phyloP scores from a whole-genome alignment of 2,797 vertebrate genomes.

The Neosalanx taihuensis region DNA sequence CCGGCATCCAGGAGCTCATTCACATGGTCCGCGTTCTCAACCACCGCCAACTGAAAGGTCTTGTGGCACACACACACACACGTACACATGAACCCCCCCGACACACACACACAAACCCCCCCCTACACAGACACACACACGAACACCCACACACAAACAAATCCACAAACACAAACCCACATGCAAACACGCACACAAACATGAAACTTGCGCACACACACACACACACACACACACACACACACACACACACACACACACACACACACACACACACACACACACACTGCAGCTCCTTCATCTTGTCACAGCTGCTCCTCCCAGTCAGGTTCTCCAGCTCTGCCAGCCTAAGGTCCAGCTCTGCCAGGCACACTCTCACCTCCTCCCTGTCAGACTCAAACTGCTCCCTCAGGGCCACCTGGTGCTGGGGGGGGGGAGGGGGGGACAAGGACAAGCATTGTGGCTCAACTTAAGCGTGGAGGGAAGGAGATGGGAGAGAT shows the following conservation, averaged over 20 bases:
- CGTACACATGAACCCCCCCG: slow-evolving; percentile 3
- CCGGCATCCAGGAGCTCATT: slow-evolving; percentile 70
- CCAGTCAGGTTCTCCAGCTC: slow-evolving; percentile 72
- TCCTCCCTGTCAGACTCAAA: slow-evolving; percentile 76
- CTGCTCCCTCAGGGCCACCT: slow-evolving; percentile 71
- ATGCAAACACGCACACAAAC: neutral
- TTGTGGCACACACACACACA: slow-evolving; percentile 31
- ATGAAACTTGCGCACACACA: neutral
- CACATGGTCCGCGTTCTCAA: slow-evolving; percentile 63
- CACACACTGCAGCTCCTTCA: slow-evolving; percentile 76
- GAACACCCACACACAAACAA: no score
- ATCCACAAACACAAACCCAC: neutral
- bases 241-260: neutral
- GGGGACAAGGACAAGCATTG: neutral
- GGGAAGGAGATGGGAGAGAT: neutral
- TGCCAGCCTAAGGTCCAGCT: slow-evolving; percentile 71
- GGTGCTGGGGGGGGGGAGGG: slow-evolving; percentile 50
- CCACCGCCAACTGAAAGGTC: slow-evolving; percentile 76
- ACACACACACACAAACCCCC: slow-evolving; percentile 11
- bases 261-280: no score
- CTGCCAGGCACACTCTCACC: slow-evolving; percentile 72
- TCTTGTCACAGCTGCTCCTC: slow-evolving; percentile 69
- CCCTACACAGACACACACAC: neutral
- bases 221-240: neutral
- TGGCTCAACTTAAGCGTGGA: neutral